A percentile compares a stretch with the other conserved stretches of the same genome.
These are phyloP conservation scores for Budorcas taxicolor DNA, from an alignment of 2,113 vertebrate species.

Conservation along the genomic window DNA sequence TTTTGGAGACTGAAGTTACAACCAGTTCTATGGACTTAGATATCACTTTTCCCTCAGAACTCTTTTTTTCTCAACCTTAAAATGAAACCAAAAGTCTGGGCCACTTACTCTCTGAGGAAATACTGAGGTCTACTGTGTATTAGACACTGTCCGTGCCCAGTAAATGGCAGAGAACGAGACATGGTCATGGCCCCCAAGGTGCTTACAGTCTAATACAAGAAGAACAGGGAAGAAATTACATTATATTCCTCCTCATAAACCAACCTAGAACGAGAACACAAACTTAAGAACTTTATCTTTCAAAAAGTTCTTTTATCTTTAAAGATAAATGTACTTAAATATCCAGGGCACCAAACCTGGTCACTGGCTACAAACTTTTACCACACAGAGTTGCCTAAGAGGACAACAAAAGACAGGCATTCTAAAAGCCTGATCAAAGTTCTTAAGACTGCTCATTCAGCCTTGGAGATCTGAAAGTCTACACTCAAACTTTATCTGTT, in stretches of 20 bases:
- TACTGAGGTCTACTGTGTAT: not conserved
- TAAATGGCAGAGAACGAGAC: not conserved
- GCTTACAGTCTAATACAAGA: not conserved
- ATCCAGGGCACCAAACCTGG: not conserved
- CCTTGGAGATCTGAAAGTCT: not conserved
- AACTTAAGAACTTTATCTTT: not conserved
- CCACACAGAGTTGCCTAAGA: not conserved
- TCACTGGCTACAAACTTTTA: not conserved
- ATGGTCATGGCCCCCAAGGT: not conserved
- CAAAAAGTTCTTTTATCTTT: not conserved
- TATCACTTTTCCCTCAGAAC: not conserved
- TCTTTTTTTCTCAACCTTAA: not conserved
- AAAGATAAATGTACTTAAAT: constrained; percentile 12
- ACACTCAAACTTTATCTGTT: not conserved
- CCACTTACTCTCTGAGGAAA: not conserved
- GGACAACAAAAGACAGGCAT: not conserved
- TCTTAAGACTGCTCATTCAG: not conserved
- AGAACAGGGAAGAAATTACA: not conserved
- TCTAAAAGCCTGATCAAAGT: not conserved
- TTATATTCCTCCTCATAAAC: not conserved
- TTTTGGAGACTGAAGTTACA: not conserved
- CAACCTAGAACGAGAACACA: not conserved
- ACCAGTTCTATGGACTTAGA: not conserved
- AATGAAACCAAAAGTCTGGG: not conserved
- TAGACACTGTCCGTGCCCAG: not conserved